These are phyloP conservation scores for Chanos chanos DNA, from an alignment of 2,797 vertebrate genomes.

Conservation along the genomic window DNA sequence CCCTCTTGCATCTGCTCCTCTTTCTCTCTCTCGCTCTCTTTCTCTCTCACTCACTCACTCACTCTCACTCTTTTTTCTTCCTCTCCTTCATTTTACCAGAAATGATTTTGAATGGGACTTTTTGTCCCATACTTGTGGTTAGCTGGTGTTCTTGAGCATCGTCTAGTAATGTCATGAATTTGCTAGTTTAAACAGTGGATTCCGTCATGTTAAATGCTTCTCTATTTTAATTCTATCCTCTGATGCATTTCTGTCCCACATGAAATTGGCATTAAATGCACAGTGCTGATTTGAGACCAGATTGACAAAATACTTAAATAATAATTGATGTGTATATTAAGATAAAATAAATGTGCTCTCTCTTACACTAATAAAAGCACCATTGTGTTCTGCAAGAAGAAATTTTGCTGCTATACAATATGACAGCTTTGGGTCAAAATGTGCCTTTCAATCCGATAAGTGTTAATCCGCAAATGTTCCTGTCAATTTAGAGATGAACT, in stretches of 20 bases:
- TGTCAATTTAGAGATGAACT: no score
- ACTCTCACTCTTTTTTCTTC: slow-evolving; percentile 2
- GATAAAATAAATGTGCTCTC: no score
- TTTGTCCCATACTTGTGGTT: slow-evolving; percentile 45
- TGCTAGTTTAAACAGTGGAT: slow-evolving; percentile 27
- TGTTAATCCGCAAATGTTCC: no score
- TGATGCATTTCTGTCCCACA: background rate
- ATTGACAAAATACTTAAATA: no score
- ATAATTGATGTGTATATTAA: no score
- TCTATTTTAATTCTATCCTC: slow-evolving; percentile 11
- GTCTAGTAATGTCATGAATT: slow-evolving; percentile 17
- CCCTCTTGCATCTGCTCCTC: slow-evolving; percentile 30
- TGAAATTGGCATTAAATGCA: no score
- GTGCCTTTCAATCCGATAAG: no score
- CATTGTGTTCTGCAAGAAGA: no score
- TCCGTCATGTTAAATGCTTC: slow-evolving; percentile 3
- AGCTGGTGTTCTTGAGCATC: slow-evolving; percentile 32
- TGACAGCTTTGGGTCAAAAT: no score
- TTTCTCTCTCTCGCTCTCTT: slow-evolving; percentile 23
- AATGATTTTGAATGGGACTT: slow-evolving; percentile 39
- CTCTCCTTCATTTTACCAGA: slow-evolving; percentile 5
- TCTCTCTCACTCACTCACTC: slow-evolving; percentile 18
- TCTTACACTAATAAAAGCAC: no score
- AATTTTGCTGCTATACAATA: no score
- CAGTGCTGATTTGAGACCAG: no score